These are phyloP conservation scores for Ostrea edulis DNA, from an alignment of 1,140 invertebrate species.

Conservation along the genomic window DNA sequence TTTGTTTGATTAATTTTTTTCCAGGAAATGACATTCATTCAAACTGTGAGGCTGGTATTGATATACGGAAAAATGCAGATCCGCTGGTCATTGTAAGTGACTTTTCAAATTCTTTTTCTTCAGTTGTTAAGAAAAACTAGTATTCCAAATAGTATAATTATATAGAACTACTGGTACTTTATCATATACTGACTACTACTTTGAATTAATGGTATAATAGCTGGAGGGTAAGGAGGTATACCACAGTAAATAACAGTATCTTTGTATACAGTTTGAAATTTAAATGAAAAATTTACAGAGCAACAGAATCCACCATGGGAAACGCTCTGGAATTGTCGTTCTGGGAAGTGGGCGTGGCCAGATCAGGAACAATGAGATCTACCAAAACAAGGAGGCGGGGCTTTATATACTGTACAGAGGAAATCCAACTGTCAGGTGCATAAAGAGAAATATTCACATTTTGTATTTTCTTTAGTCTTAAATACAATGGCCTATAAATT, in stretches of 20 bases:
- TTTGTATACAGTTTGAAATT: too few species aligned
- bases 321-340: constrained; percentile 74
- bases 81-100: constrained; percentile 72
- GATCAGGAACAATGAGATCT: constrained; percentile 74
- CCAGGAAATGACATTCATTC: constrained; percentile 76
- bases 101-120: too few species aligned
- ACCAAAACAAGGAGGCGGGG: constrained; percentile 73
- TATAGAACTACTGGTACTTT: neutral
- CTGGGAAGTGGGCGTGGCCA: constrained; percentile 74
- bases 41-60: constrained; percentile 75
- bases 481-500: too few species aligned
- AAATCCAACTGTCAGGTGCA: constrained; percentile 72
- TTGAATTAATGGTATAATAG: too few species aligned
- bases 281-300: constrained; percentile 59
- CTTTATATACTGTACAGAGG: constrained; percentile 74
- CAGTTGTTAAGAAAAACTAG: too few species aligned
- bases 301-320: constrained; percentile 74
- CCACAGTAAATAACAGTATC: too few species aligned
- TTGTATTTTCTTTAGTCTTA: too few species aligned
- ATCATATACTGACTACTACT: neutral
- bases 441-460: too few species aligned
- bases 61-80: constrained; percentile 75
- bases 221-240: too few species aligned
- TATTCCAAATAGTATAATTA: neutral
- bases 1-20: too few species aligned